These are phyloP conservation scores for Dendrocincla tyrannina DNA, from an alignment of 2,797 vertebrate species.

Conservation along the genomic window DNA sequence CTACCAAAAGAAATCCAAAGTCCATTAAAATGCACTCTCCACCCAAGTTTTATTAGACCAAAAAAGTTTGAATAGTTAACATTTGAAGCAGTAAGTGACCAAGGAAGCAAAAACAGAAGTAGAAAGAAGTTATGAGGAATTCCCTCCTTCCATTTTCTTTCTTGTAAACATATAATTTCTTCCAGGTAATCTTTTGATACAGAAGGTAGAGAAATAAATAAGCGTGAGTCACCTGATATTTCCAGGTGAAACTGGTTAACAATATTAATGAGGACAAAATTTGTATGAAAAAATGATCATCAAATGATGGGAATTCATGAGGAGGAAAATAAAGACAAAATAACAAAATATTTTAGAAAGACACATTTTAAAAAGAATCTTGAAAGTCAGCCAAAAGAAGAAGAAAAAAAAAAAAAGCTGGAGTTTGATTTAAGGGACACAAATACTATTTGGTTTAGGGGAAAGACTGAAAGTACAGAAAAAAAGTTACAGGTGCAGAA, in stretches of 20 bases:
- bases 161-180: background rate
- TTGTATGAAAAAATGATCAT: background rate
- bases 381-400: background rate
- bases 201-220: background rate
- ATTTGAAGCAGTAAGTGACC: background rate
- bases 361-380: background rate
- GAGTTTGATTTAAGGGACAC: background rate
- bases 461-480: background rate
- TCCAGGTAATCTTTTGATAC: background rate
- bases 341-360: background rate
- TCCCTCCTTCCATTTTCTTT: background rate
- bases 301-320: background rate
- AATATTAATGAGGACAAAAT: background rate
- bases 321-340: background rate
- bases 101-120: background rate
- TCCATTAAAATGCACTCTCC: background rate
- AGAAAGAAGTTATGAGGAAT: background rate
- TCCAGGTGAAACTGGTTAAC: background rate
- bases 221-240: background rate
- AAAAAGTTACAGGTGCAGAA: background rate
- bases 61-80: background rate
- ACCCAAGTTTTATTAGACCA: background rate
- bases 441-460: background rate
- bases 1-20: background rate
- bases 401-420: background rate